Evolutionary conservation across 2,797 vertebrate genomes (phyloP), one percentile per base, ranked within the genome.

Genomic region (Enteromius trimaculatus): DNA sequence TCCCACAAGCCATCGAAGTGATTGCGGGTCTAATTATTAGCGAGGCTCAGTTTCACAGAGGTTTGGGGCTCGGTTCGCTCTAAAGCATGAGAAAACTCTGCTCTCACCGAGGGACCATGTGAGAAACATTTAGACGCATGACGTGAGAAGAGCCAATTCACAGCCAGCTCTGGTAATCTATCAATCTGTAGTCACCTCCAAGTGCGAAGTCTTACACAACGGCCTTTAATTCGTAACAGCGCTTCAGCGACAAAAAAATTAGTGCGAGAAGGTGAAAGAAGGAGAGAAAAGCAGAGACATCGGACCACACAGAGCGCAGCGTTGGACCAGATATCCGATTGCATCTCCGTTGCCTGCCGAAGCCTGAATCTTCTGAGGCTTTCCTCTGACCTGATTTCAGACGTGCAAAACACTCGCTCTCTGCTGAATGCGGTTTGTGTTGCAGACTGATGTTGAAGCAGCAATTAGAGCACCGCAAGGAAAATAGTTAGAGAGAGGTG

Each of bases 131-230:
- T 23, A 76, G 31, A 14, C 42, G 6, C 42, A 69, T 77, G 51
- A 85, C 83, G 79, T 69, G 62, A 79, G 76, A 84, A 78, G 53
- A 49, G 31, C 21, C 44, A 11, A 71, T 71, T 81, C 53, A 51
- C 58, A 81, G 51, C 66, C 74, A 65, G 68, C 42, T 9, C 66
- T 49, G 26, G 16, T 62, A 37, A 88, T 86, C 69, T 62, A 86
- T 89, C 80, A 87, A 80, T 85, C 51, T 78, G 83, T 86, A 86
- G 69, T 77, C 81, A 81, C 77, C 82, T 80, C 26, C 26, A 7
- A 66, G 60, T 55, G 62, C 26, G 65, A 84, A 74, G 31, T 53
- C 37, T 75, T 81, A 71, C 80, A 84, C 77, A 83, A 71, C 13
- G 39, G 37, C 16, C 66, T 70, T 55, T 82, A 81, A 85, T 74